A percentile compares a stretch with the other conserved stretches of the same genome.
phyloP scores from a whole-genome alignment of 2,888 invertebrate species.

The Celastrina argiolus region DNA sequence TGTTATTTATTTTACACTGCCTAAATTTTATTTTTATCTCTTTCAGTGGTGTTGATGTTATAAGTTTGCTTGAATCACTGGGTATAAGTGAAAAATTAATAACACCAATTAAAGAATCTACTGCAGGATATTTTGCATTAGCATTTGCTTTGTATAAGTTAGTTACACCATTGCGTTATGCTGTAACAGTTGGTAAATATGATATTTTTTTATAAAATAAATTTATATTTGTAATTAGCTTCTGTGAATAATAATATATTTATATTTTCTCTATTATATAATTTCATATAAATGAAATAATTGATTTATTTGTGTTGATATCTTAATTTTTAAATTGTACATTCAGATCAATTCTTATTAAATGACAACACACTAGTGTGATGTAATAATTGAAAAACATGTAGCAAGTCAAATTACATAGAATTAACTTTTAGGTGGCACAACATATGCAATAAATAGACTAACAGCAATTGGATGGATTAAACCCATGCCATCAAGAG shows the following conservation, averaged over 20 bases:
- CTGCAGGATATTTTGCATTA: constrained; percentile 92
- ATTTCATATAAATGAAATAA: not conserved
- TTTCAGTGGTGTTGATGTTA: constrained; percentile 94
- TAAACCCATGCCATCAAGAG: constrained; percentile 85
- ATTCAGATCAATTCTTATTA: not conserved
- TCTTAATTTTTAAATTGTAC: not conserved
- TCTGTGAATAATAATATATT: not conserved
- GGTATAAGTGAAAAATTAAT: constrained; percentile 88
- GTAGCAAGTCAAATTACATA: not conserved
- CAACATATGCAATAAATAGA: constrained; percentile 90
- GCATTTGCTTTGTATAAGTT: constrained; percentile 96
- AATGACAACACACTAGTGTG: not conserved
- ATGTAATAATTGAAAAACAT: not conserved
- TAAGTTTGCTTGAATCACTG: constrained; percentile 84
- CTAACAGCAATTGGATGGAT: constrained; percentile 89
- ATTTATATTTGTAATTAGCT: not conserved
- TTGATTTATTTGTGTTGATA: not conserved
- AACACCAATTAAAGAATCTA: constrained; percentile 85
- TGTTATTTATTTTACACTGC: not conserved
- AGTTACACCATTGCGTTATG: constrained; percentile 92
- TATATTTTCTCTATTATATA: not conserved
- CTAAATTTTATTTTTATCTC: constrained; percentile 8
- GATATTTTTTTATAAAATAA: constrained; percentile 9
- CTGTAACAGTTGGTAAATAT: constrained; percentile 88
- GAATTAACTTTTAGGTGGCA: constrained; percentile 80